phyloP scores from a whole-genome alignment of 2,797 vertebrate species.

The Nyctibius grandis region DNA sequence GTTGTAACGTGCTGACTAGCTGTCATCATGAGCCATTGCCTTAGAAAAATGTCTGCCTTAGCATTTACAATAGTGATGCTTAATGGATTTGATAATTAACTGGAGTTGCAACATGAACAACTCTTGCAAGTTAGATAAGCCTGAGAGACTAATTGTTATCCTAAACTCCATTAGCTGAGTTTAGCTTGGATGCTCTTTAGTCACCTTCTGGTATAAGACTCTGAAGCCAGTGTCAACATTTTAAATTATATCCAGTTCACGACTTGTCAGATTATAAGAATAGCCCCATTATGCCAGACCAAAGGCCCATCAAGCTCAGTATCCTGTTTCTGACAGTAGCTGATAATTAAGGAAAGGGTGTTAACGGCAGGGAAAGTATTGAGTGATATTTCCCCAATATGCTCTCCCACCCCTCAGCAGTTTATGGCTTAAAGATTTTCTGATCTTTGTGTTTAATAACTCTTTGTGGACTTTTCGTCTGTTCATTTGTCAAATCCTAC shows the following conservation, averaged over 20 bases:
- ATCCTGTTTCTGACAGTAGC: slow-evolving; percentile 52
- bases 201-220: neutral
- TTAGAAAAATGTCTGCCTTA: neutral
- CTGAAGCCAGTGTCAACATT: slow-evolving; percentile 49
- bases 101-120: neutral
- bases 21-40: neutral
- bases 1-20: neutral
- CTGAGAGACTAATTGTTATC: neutral
- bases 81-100: neutral
- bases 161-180: neutral
- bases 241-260: neutral
- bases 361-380: neutral
- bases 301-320: neutral
- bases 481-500: neutral
- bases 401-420: neutral
- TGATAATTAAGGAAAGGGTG: slow-evolving; percentile 53
- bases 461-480: neutral
- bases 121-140: neutral
- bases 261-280: neutral
- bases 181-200: slow-evolving; percentile 41
- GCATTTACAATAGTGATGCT: neutral
- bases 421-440: neutral
- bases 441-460: neutral
- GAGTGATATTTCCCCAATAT: slow-evolving; percentile 33
- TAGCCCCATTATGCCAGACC: slow-evolving; percentile 7